phyloP scores from a whole-genome alignment of 2,888 invertebrate genomes.

The Andricus quercusramuli region DNA sequence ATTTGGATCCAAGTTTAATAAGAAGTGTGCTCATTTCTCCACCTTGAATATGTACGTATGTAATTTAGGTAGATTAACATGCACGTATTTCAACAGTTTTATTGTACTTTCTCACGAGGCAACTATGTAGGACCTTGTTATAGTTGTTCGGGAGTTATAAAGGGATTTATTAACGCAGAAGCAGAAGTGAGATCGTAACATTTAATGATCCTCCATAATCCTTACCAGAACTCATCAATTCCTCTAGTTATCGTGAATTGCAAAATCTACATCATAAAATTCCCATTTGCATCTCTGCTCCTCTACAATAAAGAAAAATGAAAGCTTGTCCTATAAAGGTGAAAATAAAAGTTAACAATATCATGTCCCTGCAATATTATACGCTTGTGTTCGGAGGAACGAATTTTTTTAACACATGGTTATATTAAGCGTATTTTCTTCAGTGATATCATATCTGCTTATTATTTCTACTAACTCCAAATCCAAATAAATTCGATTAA shows the following conservation, averaged over 20 bases:
- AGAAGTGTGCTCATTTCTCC: neutral
- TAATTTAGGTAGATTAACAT: neutral
- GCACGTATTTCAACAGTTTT: neutral
- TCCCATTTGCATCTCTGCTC: neutral
- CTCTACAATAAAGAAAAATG: no score
- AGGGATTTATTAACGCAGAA: conserved; percentile 8
- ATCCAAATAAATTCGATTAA: no score
- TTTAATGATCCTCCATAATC: neutral
- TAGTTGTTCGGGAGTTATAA: neutral
- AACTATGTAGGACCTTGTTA: conserved; percentile 3
- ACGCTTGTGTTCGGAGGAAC: no score
- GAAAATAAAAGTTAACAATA: no score
- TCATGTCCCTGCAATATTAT: no score
- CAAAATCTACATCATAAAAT: neutral
- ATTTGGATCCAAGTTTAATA: no score
- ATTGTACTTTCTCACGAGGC: conserved; percentile 13
- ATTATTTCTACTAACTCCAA: no score
- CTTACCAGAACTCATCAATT: neutral
- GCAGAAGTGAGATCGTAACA: neutral
- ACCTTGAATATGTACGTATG: neutral
- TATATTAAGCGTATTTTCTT: no score
- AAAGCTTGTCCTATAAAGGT: no score
- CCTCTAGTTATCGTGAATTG: neutral
- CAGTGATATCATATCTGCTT: no score
- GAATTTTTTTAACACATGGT: no score